Conservation (phyloP, 1,140 invertebrate species). For the Drosophila tsacasi region DNA sequence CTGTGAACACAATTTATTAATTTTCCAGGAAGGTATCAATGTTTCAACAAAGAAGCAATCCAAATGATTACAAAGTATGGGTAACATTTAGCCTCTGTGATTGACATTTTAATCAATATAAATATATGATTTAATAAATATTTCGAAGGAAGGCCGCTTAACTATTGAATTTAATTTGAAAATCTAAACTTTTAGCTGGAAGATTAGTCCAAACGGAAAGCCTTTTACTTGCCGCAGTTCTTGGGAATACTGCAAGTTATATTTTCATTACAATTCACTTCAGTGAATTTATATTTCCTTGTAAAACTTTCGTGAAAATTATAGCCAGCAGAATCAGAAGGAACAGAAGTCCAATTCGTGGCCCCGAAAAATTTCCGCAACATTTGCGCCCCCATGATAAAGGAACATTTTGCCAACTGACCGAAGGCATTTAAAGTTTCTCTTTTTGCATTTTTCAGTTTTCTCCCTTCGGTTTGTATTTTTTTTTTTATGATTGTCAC, state of each 20-base stretch:
- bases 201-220: background rate
- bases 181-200: background rate
- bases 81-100: background rate
- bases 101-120: background rate
- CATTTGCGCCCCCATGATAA: conserved; percentile 45
- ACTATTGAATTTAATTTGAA: too few relatives aligned
- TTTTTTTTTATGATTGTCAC: conserved; percentile 61
- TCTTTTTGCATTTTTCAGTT: conserved; percentile 44
- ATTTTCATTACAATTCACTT: conserved; percentile 6
- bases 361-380: conserved; percentile 55
- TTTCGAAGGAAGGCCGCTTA: too few relatives aligned
- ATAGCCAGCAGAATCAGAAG: conserved; percentile 5
- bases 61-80: background rate
- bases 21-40: background rate
- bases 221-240: background rate
- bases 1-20: conserved; percentile 5
- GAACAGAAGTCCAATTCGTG: conserved; percentile 25
- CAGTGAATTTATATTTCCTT: conserved; percentile 3
- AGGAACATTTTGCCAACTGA: conserved; percentile 52
- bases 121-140: background rate
- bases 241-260: background rate
- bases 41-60: background rate
- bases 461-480: background rate
- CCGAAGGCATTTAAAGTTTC: conserved; percentile 73
- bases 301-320: conserved; percentile 5